Evolutionary conservation across 2,888 invertebrate species (phyloP).

Genomic region (Leucoma salicis): DNA sequence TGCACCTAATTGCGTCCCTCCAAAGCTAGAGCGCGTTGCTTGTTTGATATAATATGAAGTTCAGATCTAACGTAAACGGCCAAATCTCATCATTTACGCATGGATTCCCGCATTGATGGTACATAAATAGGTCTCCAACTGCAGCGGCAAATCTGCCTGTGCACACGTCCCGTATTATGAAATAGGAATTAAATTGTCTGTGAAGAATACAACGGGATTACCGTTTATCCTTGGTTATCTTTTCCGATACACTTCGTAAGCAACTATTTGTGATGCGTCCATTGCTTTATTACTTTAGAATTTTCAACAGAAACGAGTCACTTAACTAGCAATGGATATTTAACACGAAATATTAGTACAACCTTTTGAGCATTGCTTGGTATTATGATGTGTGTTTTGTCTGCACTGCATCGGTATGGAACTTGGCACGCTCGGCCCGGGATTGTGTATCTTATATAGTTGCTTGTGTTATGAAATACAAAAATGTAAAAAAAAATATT

Average conservation of each 20-base stretch:
- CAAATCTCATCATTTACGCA: slow-evolving; percentile 42
- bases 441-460: slow-evolving; percentile 39
- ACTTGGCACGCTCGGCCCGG: slow-evolving; percentile 33
- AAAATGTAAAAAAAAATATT: slow-evolving; percentile 13
- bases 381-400: slow-evolving; percentile 39
- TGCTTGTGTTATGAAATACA: slow-evolving; percentile 36
- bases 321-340: slow-evolving; percentile 31
- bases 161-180: slow-evolving; percentile 56
- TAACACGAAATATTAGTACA: background rate
- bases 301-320: slow-evolving; percentile 1
- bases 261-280: slow-evolving; percentile 18
- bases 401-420: slow-evolving; percentile 42
- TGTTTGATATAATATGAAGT: too few species aligned
- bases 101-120: slow-evolving; percentile 45
- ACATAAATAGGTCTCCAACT: slow-evolving; percentile 30
- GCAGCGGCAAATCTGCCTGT: slow-evolving; percentile 29
- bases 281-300: slow-evolving; percentile 27
- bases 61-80: too few species aligned
- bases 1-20: too few species aligned
- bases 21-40: too few species aligned
- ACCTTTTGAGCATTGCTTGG: slow-evolving; percentile 21
- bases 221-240: too few species aligned
- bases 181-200: slow-evolving; percentile 72
- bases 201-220: slow-evolving; percentile 66
- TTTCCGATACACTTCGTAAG: slow-evolving; percentile 10